Evolutionary conservation across 1,140 invertebrate genomes (phyloP).

Genomic region (Eubasilissa regina): DNA sequence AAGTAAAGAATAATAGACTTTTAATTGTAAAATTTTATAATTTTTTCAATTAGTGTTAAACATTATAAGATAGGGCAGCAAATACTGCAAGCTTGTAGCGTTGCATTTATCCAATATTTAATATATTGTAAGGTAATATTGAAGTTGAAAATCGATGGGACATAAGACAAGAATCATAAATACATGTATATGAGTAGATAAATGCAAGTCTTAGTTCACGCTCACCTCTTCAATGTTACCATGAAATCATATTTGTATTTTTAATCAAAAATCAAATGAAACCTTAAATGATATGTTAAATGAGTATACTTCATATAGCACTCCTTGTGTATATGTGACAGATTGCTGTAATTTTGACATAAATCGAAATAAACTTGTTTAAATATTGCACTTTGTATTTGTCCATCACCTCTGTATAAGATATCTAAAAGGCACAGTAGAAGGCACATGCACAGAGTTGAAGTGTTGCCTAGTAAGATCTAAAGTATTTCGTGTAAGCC

Average conservation of each 20-base stretch:
- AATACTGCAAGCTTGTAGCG: constrained; percentile 58
- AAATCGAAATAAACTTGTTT: constrained; percentile 60
- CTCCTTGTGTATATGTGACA: constrained; percentile 55
- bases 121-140: constrained; percentile 52
- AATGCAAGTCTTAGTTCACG: constrained; percentile 49
- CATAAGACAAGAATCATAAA: constrained; percentile 40
- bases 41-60: constrained; percentile 60
- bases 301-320: constrained; percentile 56
- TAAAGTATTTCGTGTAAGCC: constrained; percentile 10
- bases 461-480: constrained; percentile 51
- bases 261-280: constrained; percentile 48
- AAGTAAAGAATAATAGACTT: constrained; percentile 60
- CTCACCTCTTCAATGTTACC: constrained; percentile 59
- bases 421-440: constrained; percentile 54
- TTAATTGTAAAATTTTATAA: constrained; percentile 61
- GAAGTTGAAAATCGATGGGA: constrained; percentile 18
- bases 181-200: constrained; percentile 46
- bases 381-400: constrained; percentile 58
- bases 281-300: constrained; percentile 50
- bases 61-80: constrained; percentile 55
- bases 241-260: constrained; percentile 48
- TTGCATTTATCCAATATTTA: constrained; percentile 58
- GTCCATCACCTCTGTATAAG: constrained; percentile 46
- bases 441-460: constrained; percentile 57
- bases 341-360: constrained; percentile 59